A percentile compares a stretch with the other conserved stretches of the same genome.
Conservation (phyloP, 2,113 vertebrate genomes). For the Lycaon pictus region DNA sequence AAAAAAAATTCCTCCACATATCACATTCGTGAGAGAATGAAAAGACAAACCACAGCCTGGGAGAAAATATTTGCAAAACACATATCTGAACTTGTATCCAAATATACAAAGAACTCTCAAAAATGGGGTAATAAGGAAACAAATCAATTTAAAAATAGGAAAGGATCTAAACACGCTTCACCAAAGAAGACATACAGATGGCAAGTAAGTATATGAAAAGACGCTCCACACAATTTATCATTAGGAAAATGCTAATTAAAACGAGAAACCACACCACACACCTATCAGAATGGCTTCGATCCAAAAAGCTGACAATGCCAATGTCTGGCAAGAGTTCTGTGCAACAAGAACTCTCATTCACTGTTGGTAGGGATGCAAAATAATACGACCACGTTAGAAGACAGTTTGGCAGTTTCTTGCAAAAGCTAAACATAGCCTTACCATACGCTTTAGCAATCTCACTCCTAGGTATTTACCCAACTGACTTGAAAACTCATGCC, state of each 20-base stretch:
- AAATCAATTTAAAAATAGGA: background rate
- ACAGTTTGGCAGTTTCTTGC: background rate
- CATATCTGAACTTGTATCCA: background rate
- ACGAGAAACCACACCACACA: background rate
- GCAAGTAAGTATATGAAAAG: constrained; percentile 26
- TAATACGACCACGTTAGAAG: background rate
- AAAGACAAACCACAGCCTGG: background rate
- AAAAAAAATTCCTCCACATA: background rate
- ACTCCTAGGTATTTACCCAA: background rate
- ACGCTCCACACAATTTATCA: background rate
- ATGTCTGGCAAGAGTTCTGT: background rate
- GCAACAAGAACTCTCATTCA: background rate
- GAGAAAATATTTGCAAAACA: constrained; percentile 53
- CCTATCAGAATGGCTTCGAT: background rate
- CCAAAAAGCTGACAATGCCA: background rate
- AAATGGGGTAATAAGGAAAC: background rate
- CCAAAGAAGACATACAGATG: background rate
- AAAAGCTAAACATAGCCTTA: background rate
- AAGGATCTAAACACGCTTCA: background rate
- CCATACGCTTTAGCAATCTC: background rate
- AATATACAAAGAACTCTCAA: constrained; percentile 27
- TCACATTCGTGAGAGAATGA: background rate
- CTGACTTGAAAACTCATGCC: background rate
- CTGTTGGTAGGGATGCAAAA: background rate
- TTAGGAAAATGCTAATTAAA: constrained; percentile 21